Percentiles rank a stretch among this genome's conserved stretches.
phyloP scores from a whole-genome alignment of 2,113 vertebrate species.

The Hirundichthys speculiger region DNA sequence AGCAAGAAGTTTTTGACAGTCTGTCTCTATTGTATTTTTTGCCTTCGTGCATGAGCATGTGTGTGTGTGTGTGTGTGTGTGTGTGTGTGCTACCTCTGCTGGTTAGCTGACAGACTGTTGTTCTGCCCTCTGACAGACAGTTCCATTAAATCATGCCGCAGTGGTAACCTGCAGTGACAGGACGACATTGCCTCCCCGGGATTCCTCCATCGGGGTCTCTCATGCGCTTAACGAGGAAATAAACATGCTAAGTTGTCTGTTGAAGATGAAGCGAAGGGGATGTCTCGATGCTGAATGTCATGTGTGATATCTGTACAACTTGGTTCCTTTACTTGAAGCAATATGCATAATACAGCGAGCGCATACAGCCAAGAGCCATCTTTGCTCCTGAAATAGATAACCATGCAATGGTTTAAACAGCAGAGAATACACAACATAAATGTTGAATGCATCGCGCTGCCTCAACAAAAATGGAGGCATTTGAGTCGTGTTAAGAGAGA shows the following conservation, averaged over 20 bases:
- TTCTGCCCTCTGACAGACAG: constrained; percentile 76
- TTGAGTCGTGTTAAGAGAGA: neutral
- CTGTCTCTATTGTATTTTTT: constrained; percentile 22
- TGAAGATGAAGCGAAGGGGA: constrained; percentile 58
- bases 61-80: constrained; percentile 3
- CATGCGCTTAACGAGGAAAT: constrained; percentile 78
- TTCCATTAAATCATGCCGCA: constrained; percentile 79
- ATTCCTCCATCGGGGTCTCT: constrained; percentile 72
- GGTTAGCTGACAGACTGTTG: constrained; percentile 69
- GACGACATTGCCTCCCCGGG: constrained; percentile 70
- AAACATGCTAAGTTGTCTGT: constrained; percentile 79
- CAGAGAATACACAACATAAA: constrained; percentile 19
- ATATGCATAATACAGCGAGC: neutral
- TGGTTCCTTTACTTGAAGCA: constrained; percentile 7
- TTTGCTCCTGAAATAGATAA: constrained; percentile 16
- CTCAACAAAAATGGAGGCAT: constrained; percentile 4
- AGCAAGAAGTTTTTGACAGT: constrained; percentile 44
- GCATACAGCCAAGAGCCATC: neutral
- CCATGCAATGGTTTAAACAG: neutral
- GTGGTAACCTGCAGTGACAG: constrained; percentile 75
- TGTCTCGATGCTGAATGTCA: constrained; percentile 46
- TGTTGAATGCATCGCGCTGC: constrained; percentile 20
- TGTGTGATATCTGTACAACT: constrained; percentile 33
- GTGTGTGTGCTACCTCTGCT: constrained; percentile 39
- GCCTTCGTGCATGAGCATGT: too few relatives aligned